Conservation (phyloP, 2,888 invertebrate species). For the Acronicta leporina region DNA sequence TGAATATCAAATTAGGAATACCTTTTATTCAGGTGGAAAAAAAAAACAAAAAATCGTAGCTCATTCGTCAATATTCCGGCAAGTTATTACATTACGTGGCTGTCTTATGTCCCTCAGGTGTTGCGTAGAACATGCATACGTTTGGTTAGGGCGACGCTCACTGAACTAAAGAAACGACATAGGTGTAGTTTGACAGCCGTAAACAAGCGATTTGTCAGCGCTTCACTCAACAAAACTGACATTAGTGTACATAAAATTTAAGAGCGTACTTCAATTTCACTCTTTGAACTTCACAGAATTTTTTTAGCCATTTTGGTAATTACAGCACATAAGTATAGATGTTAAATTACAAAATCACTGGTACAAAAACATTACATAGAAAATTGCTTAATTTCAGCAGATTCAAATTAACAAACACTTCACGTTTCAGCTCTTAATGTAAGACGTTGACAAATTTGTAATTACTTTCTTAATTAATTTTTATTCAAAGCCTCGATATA, state of each 20-base stretch:
- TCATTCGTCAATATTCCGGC: slow-evolving; percentile 62
- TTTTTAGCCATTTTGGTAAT: not conserved
- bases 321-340: too few relatives aligned
- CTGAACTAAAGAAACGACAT: slow-evolving; percentile 19
- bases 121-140: slow-evolving; percentile 46
- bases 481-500: not conserved
- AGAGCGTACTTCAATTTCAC: too few relatives aligned
- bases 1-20: slow-evolving; percentile 49
- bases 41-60: slow-evolving; percentile 41
- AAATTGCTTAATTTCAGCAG: not conserved
- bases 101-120: slow-evolving; percentile 42
- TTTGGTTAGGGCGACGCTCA: slow-evolving; percentile 31
- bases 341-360: not conserved
- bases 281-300: too few relatives aligned
- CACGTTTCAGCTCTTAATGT: slow-evolving; percentile 1
- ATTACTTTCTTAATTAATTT: slow-evolving; percentile 1
- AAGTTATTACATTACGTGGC: slow-evolving; percentile 61
- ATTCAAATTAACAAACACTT: slow-evolving; percentile 2
- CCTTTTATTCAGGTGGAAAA: slow-evolving; percentile 33
- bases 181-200: not conserved
- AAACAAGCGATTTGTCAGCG: too few relatives aligned
- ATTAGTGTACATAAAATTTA: not conserved
- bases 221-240: too few relatives aligned
- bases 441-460: slow-evolving; percentile 1
- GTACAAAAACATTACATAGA: not conserved